Evolutionary conservation across 2,797 vertebrate species (phyloP).

Genomic region (Rhincodon typus): DNA sequence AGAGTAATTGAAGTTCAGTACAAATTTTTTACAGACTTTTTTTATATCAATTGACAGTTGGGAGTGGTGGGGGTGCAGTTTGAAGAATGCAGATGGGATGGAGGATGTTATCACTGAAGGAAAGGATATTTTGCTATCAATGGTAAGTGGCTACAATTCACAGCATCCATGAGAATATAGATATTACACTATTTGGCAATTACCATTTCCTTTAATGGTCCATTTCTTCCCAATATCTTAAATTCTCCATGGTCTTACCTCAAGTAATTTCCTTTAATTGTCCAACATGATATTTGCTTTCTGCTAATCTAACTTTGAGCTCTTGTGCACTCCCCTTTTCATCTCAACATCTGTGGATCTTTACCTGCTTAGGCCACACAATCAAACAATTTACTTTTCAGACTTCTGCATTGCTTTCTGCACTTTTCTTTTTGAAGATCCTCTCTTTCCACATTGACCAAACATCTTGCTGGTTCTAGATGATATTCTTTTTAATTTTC

Average conservation of each 20-base stretch:
- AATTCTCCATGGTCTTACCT: not conserved
- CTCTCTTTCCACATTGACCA: not conserved
- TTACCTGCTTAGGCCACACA: not conserved
- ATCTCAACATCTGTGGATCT: not conserved
- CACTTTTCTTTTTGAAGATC: not conserved
- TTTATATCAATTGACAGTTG: not conserved
- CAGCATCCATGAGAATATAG: too few species aligned
- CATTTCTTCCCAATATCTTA: not conserved
- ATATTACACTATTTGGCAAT: not conserved
- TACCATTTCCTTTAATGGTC: not conserved
- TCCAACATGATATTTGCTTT: not conserved
- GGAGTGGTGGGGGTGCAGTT: not conserved
- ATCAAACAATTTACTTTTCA: not conserved
- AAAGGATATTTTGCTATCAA: not conserved
- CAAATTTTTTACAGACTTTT: not conserved
- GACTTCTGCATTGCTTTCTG: not conserved
- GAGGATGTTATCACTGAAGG: not conserved
- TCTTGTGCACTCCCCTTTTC: not conserved
- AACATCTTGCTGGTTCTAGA: not conserved
- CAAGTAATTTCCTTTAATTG: not conserved
- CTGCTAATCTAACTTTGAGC: not conserved
- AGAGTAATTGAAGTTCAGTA: not conserved
- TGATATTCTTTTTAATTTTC: not conserved
- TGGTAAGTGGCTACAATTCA: not conserved
- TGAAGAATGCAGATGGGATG: not conserved